Evolutionary conservation across 2,113 vertebrate species (phyloP).

Genomic region (Ivindomyrus marchei): DNA sequence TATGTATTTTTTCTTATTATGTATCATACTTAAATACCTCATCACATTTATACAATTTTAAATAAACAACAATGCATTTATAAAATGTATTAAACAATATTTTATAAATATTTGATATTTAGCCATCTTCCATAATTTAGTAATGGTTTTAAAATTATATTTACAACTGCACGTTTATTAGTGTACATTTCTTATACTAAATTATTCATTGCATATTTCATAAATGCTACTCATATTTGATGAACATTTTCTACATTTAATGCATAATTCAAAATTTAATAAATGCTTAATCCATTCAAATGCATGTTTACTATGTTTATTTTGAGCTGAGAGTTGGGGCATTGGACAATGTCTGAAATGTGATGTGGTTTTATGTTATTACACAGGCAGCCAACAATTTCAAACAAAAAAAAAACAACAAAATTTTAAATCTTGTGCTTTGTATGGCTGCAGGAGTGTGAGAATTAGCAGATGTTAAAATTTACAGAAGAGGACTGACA

Average conservation of each 20-base stretch:
- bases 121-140: not conserved
- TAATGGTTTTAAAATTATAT: not conserved
- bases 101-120: not conserved
- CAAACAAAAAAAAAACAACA: not conserved
- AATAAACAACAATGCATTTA: not conserved
- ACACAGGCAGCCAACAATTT: not conserved
- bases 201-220: not conserved
- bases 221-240: not conserved
- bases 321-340: not conserved
- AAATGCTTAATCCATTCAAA: not conserved
- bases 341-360: not conserved
- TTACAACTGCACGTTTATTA: not conserved
- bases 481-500: not conserved
- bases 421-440: not conserved
- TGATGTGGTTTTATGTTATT: not conserved
- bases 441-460: not conserved
- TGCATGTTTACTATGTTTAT: not conserved
- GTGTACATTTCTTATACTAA: not conserved
- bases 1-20: not conserved
- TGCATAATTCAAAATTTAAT: not conserved
- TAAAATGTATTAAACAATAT: not conserved
- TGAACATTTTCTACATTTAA: not conserved
- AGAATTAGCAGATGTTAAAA: not conserved
- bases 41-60: not conserved
- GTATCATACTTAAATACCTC: not conserved